phyloP scores from a whole-genome alignment of 2,797 vertebrate genomes.

The Platalea minor region DNA sequence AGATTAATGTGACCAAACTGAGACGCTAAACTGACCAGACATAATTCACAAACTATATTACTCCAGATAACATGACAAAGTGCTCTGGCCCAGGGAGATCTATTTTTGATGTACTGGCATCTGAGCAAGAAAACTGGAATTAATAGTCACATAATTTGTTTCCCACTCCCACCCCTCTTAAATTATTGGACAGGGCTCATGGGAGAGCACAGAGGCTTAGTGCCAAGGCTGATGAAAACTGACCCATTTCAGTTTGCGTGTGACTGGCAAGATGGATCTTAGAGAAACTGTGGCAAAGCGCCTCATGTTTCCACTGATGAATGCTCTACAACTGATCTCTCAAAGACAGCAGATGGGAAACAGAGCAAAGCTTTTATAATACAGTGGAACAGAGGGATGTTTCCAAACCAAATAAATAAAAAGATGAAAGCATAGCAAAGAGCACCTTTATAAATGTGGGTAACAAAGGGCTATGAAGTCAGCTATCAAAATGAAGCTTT shows the following conservation, averaged over 20 bases:
- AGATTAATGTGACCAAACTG: conserved; percentile 16
- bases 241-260: background rate
- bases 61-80: background rate
- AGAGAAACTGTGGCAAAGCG: background rate
- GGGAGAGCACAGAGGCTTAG: background rate
- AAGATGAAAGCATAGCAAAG: background rate
- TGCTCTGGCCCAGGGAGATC: background rate
- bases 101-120: conserved; percentile 22
- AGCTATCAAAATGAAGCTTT: background rate
- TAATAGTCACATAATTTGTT: conserved; percentile 21
- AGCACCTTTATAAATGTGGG: background rate
- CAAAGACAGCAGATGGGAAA: conserved; percentile 58
- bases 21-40: background rate
- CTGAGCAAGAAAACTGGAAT: background rate
- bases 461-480: conserved; percentile 18
- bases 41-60: conserved; percentile 2
- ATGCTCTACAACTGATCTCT: conserved; percentile 27
- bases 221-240: conserved; percentile 8
- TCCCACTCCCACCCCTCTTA: background rate
- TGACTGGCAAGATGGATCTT: conserved; percentile 7
- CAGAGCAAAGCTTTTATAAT: conserved; percentile 1
- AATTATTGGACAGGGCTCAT: background rate
- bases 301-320: background rate
- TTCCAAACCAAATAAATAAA: conserved; percentile 27
- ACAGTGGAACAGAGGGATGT: background rate